Percentiles rank a stretch among this genome's conserved stretches.
phyloP scores from a whole-genome alignment of 2,888 invertebrate genomes.

The Synergus gifuensis region DNA sequence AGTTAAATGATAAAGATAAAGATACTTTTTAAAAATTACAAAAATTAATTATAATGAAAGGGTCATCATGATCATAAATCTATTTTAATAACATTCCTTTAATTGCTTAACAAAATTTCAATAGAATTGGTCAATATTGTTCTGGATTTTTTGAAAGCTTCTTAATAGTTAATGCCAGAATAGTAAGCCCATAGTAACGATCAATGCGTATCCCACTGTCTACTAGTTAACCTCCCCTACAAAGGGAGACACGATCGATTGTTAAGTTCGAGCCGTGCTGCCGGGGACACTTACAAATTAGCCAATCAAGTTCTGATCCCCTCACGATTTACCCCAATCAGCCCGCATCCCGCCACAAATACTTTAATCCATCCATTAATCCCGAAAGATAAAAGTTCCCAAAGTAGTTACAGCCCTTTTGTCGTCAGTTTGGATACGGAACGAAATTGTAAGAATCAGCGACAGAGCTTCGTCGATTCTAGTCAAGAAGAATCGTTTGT shows the following conservation, averaged over 20 bases:
- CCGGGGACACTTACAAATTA: slow-evolving; percentile 77
- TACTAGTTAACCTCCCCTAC: slow-evolving; percentile 25
- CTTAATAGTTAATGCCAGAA: neutral
- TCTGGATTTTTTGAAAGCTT: neutral
- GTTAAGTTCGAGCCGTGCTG: slow-evolving; percentile 71
- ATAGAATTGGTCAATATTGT: neutral
- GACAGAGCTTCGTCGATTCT: slow-evolving; percentile 43
- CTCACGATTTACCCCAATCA: slow-evolving; percentile 73
- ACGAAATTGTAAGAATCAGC: slow-evolving; percentile 33
- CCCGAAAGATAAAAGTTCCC: slow-evolving; percentile 76
- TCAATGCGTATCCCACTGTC: slow-evolving; percentile 20
- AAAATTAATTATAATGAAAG: neutral
- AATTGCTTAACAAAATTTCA: neutral
- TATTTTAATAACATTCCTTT: neutral
- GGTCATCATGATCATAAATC: too few relatives aligned
- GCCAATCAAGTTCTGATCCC: slow-evolving; percentile 78
- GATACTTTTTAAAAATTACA: neutral
- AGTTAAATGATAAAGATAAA: too few relatives aligned
- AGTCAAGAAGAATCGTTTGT: slow-evolving; percentile 48
- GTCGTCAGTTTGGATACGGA: slow-evolving; percentile 67
- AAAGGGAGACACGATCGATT: slow-evolving; percentile 68
- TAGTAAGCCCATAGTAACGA: slow-evolving; percentile 20
- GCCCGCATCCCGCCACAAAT: slow-evolving; percentile 75
- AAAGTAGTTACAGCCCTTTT: slow-evolving; percentile 74
- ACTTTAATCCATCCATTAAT: slow-evolving; percentile 78